phyloP scores from a whole-genome alignment of 2,888 invertebrate species.

The Lagria hirta region DNA sequence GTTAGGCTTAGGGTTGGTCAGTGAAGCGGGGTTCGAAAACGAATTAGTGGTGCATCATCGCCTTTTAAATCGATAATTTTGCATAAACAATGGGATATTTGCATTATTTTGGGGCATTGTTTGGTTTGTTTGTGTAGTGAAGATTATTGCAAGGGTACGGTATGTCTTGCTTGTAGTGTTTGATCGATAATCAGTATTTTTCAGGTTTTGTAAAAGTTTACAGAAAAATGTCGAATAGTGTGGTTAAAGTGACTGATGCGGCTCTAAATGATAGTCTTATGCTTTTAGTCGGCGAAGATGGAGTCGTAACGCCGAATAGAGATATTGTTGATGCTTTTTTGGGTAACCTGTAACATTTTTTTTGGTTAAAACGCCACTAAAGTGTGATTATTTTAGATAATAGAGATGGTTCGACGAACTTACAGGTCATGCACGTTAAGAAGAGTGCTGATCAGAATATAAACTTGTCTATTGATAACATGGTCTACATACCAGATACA shows the following conservation, averaged over 20 bases:
- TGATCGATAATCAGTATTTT: too few species aligned
- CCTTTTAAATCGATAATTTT: too few species aligned
- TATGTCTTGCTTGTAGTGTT: too few species aligned
- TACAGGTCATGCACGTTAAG: constrained; percentile 51
- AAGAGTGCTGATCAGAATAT: constrained; percentile 48
- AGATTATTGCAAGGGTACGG: too few species aligned
- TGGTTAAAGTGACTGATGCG: constrained; percentile 53
- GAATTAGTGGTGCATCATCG: too few species aligned
- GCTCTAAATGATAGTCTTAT: constrained; percentile 69
- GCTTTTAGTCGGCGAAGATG: constrained; percentile 85
- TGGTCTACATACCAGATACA: constrained; percentile 48
- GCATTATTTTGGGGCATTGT: too few species aligned
- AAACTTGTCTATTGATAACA: constrained; percentile 55
- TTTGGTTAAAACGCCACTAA: too few species aligned
- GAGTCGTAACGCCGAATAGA: constrained; percentile 78
- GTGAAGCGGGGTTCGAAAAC: too few species aligned
- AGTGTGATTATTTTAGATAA: constrained; percentile 38
- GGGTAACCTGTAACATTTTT: constrained; percentile 60
- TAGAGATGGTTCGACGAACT: constrained; percentile 46
- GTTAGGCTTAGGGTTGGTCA: too few species aligned
- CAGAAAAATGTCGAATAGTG: constrained; percentile 52
- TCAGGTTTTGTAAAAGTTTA: too few species aligned
- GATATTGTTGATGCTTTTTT: constrained; percentile 76
- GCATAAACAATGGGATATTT: too few species aligned
- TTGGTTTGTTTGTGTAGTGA: too few species aligned